Percentiles rank a stretch among this genome's conserved stretches.
Evolutionary conservation across 2,888 invertebrate species (phyloP).

Genomic region (Apodemia hepburni): DNA sequence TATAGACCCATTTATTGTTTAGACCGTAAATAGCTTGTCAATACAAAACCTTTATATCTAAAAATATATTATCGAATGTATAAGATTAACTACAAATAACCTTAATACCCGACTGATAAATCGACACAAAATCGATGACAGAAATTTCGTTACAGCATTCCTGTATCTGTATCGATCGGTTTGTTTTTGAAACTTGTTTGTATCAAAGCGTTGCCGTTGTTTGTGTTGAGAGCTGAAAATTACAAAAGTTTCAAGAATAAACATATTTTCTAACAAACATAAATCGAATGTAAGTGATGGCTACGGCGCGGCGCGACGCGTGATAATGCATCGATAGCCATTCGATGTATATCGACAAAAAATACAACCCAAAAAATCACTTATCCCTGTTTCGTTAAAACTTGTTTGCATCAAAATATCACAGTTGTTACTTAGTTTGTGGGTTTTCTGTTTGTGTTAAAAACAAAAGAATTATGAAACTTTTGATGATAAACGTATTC

Average conservation of each 20-base stretch:
- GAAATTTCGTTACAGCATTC: neutral
- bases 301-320: no score
- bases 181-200: conserved; percentile 30
- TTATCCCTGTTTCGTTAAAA: no score
- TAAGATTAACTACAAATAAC: no score
- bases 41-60: no score
- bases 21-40: no score
- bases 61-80: no score
- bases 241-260: neutral
- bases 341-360: no score
- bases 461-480: conserved; percentile 22
- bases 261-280: neutral
- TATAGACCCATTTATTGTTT: no score
- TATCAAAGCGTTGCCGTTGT: neutral
- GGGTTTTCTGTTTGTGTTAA: conserved; percentile 28
- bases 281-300: neutral
- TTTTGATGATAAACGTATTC: neutral
- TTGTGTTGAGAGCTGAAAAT: neutral
- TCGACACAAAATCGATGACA: no score
- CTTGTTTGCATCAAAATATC: conserved; percentile 31
- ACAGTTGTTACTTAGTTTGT: conserved; percentile 34
- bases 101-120: no score
- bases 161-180: conserved; percentile 28
- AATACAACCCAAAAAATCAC: no score
- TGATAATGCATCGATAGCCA: no score